Evolutionary conservation across 2,113 vertebrate species (phyloP).

Genomic region (Chlorocebus sabaeus): DNA sequence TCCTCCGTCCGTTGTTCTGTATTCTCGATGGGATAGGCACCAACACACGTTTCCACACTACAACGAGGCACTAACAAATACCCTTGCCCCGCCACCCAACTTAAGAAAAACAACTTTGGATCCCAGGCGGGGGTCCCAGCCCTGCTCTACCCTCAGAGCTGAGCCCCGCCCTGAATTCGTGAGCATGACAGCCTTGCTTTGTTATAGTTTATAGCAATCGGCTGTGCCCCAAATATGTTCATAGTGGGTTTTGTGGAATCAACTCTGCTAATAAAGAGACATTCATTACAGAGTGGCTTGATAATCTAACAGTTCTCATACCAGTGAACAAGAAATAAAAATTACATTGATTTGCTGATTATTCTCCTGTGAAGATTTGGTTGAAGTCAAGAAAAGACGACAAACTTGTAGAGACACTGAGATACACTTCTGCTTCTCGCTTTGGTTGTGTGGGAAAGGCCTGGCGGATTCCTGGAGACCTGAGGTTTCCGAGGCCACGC

Average conservation of each 20-base stretch:
- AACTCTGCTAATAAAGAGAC: not conserved
- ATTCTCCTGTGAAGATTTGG: not conserved
- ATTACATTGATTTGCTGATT: not conserved
- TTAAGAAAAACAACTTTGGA: not conserved
- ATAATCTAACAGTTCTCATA: not conserved
- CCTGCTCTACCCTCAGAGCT: not conserved
- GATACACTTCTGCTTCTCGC: not conserved
- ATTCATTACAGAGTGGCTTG: not conserved
- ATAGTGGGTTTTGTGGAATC: not conserved
- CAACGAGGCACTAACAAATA: not conserved
- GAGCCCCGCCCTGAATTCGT: not conserved
- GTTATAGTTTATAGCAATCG: too few relatives aligned
- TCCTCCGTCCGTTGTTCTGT: not conserved
- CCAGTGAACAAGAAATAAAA: not conserved
- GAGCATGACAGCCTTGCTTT: not conserved
- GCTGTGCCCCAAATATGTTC: too few relatives aligned
- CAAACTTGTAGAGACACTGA: not conserved
- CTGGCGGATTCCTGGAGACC: not conserved
- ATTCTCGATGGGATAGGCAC: not conserved
- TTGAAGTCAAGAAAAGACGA: not conserved
- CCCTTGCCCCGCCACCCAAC: not conserved
- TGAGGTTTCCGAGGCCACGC: not conserved
- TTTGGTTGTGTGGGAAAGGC: not conserved
- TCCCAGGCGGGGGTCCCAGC: not conserved
- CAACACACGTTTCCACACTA: not conserved